These are phyloP conservation scores for Nicator chloris DNA, from an alignment of 2,113 vertebrate genomes.

Conservation along the genomic window DNA sequence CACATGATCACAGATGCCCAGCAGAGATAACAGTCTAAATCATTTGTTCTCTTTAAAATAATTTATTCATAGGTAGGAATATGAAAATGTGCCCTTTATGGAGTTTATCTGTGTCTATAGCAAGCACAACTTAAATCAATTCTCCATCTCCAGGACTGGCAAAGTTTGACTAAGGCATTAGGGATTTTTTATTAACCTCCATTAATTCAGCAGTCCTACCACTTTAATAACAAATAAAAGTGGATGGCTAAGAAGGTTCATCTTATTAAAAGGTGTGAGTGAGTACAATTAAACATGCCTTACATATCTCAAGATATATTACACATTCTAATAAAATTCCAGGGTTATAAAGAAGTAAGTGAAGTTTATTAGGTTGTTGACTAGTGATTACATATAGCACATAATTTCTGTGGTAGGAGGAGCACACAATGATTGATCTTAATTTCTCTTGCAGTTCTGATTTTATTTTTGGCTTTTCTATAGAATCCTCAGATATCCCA, in stretches of 20 bases:
- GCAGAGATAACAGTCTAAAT: constrained; percentile 49
- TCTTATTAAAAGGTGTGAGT: constrained; percentile 35
- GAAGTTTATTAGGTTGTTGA: constrained; percentile 14
- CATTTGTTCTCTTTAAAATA: constrained; percentile 61
- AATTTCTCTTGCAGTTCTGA: neutral
- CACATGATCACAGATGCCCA: constrained; percentile 29
- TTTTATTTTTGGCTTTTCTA: constrained; percentile 20
- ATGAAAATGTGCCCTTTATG: constrained; percentile 58
- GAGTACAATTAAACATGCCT: constrained; percentile 51
- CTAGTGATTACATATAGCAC: neutral
- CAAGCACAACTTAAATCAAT: constrained; percentile 56
- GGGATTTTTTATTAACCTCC: constrained; percentile 55
- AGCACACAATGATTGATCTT: neutral
- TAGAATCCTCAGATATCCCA: neutral
- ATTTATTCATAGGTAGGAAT: constrained; percentile 56
- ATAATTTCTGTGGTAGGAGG: neutral
- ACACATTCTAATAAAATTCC: constrained; percentile 8
- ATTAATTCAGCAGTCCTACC: constrained; percentile 46
- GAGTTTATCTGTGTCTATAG: constrained; percentile 61
- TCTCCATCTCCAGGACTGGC: constrained; percentile 31
- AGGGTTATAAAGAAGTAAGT: constrained; percentile 7
- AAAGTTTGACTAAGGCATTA: constrained; percentile 43
- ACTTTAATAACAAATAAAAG: constrained; percentile 54
- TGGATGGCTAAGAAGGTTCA: constrained; percentile 6
- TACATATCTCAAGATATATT: constrained; percentile 25